phyloP scores from a whole-genome alignment of 2,797 vertebrate genomes.

The Monodelphis domestica region DNA sequence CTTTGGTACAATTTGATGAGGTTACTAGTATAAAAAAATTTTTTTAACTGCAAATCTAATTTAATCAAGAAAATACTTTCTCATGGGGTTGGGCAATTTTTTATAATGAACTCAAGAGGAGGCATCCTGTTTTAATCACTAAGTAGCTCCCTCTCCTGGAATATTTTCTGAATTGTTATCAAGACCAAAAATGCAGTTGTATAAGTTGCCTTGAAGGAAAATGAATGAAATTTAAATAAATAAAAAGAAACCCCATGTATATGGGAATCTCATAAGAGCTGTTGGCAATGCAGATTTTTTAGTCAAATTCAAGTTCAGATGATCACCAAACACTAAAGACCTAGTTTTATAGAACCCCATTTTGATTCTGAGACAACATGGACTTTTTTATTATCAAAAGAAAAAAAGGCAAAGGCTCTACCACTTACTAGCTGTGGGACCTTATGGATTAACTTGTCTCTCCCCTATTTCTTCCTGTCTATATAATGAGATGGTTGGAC shows the following conservation, averaged over 20 bases:
- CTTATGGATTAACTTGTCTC: neutral
- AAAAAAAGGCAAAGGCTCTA: neutral
- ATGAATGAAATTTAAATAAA: neutral
- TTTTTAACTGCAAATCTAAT: neutral
- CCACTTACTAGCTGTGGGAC: neutral
- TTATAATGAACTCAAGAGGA: neutral
- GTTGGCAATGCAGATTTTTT: neutral
- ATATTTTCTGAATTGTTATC: neutral
- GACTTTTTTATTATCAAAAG: neutral
- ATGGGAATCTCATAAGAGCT: neutral
- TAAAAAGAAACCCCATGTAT: neutral
- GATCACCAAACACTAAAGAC: neutral
- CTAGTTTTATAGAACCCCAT: neutral
- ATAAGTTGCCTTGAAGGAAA: neutral
- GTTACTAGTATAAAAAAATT: neutral
- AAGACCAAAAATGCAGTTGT: neutral
- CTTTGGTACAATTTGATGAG: neutral
- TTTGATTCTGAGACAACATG: neutral
- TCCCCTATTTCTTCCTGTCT: neutral
- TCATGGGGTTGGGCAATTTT: neutral
- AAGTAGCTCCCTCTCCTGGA: slow-evolving; percentile 77
- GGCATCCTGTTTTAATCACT: slow-evolving; percentile 22
- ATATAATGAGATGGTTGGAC: neutral
- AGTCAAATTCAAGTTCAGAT: neutral
- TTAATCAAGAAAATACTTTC: neutral